Evolutionary conservation across 2,113 vertebrate genomes (phyloP), one percentile per base, ranked within the genome.

Genomic region (Onychostruthus taczanowskii): DNA sequence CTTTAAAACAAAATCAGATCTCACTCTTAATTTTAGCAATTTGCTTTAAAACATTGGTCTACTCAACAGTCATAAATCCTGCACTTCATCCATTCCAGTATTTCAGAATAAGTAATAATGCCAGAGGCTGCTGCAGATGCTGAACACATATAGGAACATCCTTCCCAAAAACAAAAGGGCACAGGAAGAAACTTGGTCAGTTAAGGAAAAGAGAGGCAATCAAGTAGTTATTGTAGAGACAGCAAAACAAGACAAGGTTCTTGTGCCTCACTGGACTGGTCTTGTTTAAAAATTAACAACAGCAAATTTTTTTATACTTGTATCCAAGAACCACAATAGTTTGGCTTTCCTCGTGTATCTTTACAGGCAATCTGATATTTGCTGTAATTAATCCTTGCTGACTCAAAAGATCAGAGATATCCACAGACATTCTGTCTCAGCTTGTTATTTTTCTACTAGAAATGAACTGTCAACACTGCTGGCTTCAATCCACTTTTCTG

Each of bases 361-460:
- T 82, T 62, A 76, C 72, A 82, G 39, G 84, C 66, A 66, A 93
- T 77, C 81, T 85, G 74, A 87, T 87, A 79, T 67, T 74, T n/a
- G 52, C 50, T 94, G 92, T 86, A 93, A 95, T 81, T 88, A 70
- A 88, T 84, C 76, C 88, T 88, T 73, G 30, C 63, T 63, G 43
- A 75, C 81, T 59, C 89, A 55, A 43, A 80, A 84, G 86, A 95
- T 59, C 63, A 81, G 90, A 74, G 83, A 81, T n/a, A 86, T 3
- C 56, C 72, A 74, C 47, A 89, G 83, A 89, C 69, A 50, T 63
- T 86, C 66, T 47, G 83, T 59, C 90, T 55, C 86, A 35, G 50
- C 76, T 75, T 72, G n/a, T 62, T 88, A 18, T 50, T 83, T 83
- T 92, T 67, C 76, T 81, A 7, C 22, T 11, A 59, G 20, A 80